Evolutionary conservation across 2,113 vertebrate species (phyloP), one percentile per base, ranked within the genome.

Genomic region (Oryzias javanicus): DNA sequence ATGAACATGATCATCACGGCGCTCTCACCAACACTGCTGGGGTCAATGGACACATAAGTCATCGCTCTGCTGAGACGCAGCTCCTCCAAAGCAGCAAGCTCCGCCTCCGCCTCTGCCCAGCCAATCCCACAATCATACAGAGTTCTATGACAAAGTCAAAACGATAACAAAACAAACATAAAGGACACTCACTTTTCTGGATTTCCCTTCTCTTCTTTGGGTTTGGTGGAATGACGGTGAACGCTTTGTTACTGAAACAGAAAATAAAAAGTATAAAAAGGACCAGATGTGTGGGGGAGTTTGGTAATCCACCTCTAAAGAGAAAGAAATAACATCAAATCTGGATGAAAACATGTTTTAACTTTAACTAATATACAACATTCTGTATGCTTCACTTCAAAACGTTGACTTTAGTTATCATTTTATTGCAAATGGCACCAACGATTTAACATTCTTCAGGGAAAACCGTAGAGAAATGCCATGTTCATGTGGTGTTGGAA

Each of bases 11-110:
- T 17, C 16, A 5, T 17, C 15, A n/a, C 44, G 6, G 44, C 44
- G 18, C 17, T 60, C 87, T 86, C 72, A 92, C 91, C 89, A 10
- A 90, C 87, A 41, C 74, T 70, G 53, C 88, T 89, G 57, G 89
- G 89, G 55, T 79, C 54, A 0, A 89, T 87, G 67, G 86, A 91
- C 15, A 91, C 84, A 1, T 85, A 89, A 7, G 75, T 56, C 81
- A 87, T 85, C 0, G 84, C 80, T 74, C 60, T 76, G 73, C 86
- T 86, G 66, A 88, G 81, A 17, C 79, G 78, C 5, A 88, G 76
- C 55, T 88, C 80, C 53, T 91, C 89, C 48, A 90, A 64, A 24
- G 87, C 85, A 0, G 84, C 79, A 0, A 89, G 80, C 72, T 91
- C 88, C 3, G 82, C 88, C 65, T 83, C 81, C 14, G 89, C 89